Evolutionary conservation across 2,797 vertebrate genomes (phyloP), one percentile per base, ranked within the genome.

Genomic region (Labeo calbasu): DNA sequence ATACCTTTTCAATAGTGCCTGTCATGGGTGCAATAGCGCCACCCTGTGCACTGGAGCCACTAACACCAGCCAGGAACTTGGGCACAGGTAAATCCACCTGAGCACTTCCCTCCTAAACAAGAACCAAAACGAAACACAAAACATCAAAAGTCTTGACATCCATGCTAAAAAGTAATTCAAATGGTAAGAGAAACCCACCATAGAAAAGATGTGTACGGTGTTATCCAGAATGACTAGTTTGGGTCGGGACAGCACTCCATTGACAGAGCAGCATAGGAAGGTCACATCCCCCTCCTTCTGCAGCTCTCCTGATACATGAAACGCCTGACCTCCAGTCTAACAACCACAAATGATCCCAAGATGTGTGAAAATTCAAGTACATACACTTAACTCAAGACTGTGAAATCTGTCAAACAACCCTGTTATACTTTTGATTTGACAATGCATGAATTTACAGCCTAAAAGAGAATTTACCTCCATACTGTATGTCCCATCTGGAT

Each of bases 1-100:
- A 40, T 90, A 98, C 98, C 97, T 99, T 99, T 92, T 99, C 98
- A 79, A 99, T 96, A 46, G 97, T 99, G 86, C 98, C 98, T 0
- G 97, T 97, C 98, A 99, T 99, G 65, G 97, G 98, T 0, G 98
- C 98, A 59, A 97, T 85, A 0, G 97, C 92, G 14, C 96, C 96
- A 0, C 95, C 94, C 53, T 95, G 96, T 23, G 89, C 84, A 63
- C 91, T 96, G 2, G 92, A 89, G 3, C 94, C 92, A 69, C 95
- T 95, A 79, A 92, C 91, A 11, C 92, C 95, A 21, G 96, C 96
- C 87, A 98, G 93, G 87, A 96, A 96, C 87, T 96, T 97, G 8
- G 97, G 97, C 48, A 97, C 92, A 0, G 98, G 98, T 36, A 98
- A 89, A 4, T 90, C 94, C 81, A 99, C 88, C 91, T 96, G 92